Evolutionary conservation across 2,113 vertebrate species (phyloP), one percentile per base, ranked within the genome.

Genomic region (Amphiprion ocellaris): DNA sequence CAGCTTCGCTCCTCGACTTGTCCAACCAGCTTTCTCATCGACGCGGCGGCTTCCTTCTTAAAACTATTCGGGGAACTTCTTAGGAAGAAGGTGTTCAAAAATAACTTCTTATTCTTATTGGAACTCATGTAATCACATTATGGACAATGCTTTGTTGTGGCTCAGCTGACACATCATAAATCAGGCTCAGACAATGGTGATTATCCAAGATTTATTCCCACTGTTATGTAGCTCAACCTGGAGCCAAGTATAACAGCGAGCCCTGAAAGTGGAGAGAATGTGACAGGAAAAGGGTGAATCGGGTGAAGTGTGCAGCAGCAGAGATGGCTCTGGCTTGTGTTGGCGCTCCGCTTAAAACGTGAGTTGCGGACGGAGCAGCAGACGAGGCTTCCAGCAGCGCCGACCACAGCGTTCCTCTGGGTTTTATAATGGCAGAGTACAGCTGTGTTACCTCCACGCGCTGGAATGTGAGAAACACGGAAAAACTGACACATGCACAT

Each of bases 391-490:
- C 69, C 87, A 91, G 87, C 47, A 9, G 67, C 21, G 78, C 63
- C 59, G 26, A 90, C 90, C 92, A 21, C 90, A 89, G 78, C 81
- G 76, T 90, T 90, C 82, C 76, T 83, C 74, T 64, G 82, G 83
- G 73, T 88, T 89, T 84, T 82, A 64, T 89, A 93, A 89, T 90
- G 66, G 70, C 21, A 87, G 85, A 16, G 84, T 78, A 56, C 50
- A 26, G 81, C 82, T 50, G 79, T 68, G 87, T 87, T 90, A 90
- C 84, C 82, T 89, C 69, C 79, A 68, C 74, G 62, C 58, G 0
- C 41, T 74, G 90, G 90, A 93, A 89, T 91, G 90, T 80, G 80
- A 84, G 77, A 83, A 90, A 89, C 87, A 83, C 10, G 85, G 90
- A 93, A 90, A 93, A 90, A 86, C 75, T 89, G 85, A 91, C 83